phyloP scores from a whole-genome alignment of 2,113 vertebrate species.

The Xenopus tropicalis region DNA sequence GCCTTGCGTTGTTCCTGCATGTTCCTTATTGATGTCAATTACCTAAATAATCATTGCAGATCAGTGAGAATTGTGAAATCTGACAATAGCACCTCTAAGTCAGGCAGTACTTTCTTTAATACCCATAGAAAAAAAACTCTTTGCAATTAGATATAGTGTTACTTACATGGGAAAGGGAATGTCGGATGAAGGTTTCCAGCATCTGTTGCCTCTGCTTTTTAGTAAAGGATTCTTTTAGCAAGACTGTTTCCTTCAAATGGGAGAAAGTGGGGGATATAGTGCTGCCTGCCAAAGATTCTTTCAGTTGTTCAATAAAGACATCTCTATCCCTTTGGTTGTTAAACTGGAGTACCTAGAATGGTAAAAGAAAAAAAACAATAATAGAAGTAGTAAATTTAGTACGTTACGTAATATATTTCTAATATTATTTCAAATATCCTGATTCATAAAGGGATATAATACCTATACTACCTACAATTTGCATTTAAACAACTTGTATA shows the following conservation, averaged over 20 bases:
- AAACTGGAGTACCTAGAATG: constrained; percentile 82
- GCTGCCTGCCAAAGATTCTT: constrained; percentile 45
- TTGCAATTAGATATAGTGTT: neutral
- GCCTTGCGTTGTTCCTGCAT: constrained; percentile 71
- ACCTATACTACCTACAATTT: too few species aligned
- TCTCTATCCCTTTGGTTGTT: constrained; percentile 66
- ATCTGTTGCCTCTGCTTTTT: constrained; percentile 80
- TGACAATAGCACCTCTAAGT: too few species aligned
- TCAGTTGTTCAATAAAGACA: constrained; percentile 67
- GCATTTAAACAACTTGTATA: too few species aligned
- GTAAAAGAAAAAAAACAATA: too few species aligned
- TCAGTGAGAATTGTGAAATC: neutral
- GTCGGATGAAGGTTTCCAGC: constrained; percentile 91
- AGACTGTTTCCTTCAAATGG: constrained; percentile 69
- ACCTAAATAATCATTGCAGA: constrained; percentile 63
- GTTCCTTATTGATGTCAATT: constrained; percentile 76
- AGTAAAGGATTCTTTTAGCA: constrained; percentile 81
- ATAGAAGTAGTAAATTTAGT: too few species aligned
- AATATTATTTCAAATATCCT: too few species aligned
- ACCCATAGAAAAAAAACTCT: too few species aligned
- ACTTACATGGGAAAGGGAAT: constrained; percentile 87
- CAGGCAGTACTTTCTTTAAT: too few species aligned
- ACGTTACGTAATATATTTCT: too few species aligned
- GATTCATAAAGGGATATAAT: too few species aligned
- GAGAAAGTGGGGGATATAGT: constrained; percentile 55